Conservation (phyloP, 2,113 vertebrate species). For the Platanista minor region DNA sequence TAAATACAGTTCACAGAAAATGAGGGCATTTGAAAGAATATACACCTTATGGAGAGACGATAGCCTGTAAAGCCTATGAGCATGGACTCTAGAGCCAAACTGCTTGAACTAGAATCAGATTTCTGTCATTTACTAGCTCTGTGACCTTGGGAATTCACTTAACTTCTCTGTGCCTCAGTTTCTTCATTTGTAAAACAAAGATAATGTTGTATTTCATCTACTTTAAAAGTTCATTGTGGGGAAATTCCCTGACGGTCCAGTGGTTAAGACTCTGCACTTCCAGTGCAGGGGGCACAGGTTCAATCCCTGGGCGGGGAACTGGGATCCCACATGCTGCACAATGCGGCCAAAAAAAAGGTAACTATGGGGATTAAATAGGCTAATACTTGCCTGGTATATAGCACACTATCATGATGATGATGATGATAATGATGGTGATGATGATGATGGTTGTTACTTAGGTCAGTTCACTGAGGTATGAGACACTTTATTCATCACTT, state of each 20-base stretch:
- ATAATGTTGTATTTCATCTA: not conserved
- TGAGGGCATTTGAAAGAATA: not conserved
- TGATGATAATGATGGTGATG: no score
- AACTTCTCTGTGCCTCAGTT: not conserved
- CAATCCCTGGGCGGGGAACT: not conserved
- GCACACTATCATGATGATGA: not conserved
- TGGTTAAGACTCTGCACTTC: not conserved
- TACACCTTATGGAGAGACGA: not conserved
- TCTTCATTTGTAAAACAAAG: not conserved
- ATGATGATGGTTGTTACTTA: not conserved
- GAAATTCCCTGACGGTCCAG: not conserved
- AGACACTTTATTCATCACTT: not conserved
- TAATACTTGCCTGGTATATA: not conserved
- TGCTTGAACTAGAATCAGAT: not conserved
- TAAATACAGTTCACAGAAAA: not conserved
- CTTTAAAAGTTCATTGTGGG: not conserved
- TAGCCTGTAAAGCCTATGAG: not conserved
- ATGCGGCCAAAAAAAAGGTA: not conserved
- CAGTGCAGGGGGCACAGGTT: not conserved
- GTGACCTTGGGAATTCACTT: not conserved
- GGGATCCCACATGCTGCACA: fast-evolving
- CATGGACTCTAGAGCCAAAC: not conserved
- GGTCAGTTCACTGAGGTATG: not conserved
- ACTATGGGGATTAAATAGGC: not conserved
- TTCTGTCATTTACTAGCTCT: not conserved